Evolutionary conservation across 2,797 vertebrate species (phyloP), one percentile per base, ranked within the genome.

Genomic region (Falco berigora): DNA sequence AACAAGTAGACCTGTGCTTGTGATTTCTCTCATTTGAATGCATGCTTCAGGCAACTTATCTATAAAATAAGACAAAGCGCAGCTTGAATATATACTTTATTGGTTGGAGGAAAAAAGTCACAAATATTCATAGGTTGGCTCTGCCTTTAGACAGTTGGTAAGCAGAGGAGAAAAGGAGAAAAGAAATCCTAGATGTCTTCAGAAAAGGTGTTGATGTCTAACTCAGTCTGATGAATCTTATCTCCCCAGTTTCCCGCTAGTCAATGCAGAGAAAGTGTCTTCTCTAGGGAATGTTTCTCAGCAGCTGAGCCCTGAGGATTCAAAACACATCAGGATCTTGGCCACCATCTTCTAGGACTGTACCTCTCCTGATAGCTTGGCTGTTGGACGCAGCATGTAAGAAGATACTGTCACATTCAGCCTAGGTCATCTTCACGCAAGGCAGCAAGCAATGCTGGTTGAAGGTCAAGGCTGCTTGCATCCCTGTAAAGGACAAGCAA

Each of bases 351-450:
- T 69, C 38, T 47, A n/a, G 66, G 47, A 46, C 42, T 32, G 2
- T 14, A 15, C 6, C 6, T 76, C n/a, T 75, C 8, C 14, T 56
- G 24, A 27, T 40, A 40, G 25, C 14, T 30, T 73, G 63, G 38
- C 61, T 84, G 32, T 28, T 66, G 73, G 47, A 73, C 38, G 74
- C 34, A 63, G 58, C 46, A 88, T 38, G 44, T 18, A 27, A 28
- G 32, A 24, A 63, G 22, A 18, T 17, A 2, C 20, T 58, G 32
- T 52, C 77, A 28, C 42, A 53, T 32, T 28, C 36, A 59, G 40
- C 1, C 0, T 7, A 52, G 27, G 14, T 36, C 38, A 67, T 34
- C 40, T 28, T 63, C 30, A 59, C 0, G 0, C 6, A 24, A 28
- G 38, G 46, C 16, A 55, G 63, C 9, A 47, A 86, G 22, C 30